Evolutionary conservation across 2,113 vertebrate genomes (phyloP).

Genomic region (Tragelaphus buxtoni): DNA sequence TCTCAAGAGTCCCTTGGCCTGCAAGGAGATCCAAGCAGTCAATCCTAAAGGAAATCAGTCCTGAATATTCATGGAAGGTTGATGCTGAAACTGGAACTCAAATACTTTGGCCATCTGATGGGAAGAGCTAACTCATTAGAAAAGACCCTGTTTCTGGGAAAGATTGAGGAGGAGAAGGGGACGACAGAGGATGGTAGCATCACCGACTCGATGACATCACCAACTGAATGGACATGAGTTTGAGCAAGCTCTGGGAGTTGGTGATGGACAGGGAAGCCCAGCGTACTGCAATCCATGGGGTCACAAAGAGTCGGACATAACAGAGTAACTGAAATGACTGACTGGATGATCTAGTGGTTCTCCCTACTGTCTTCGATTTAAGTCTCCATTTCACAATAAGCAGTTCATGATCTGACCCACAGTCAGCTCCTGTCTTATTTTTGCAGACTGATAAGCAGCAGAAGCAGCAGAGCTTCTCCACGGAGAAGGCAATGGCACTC

Average conservation of each 20-base stretch:
- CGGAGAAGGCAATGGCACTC: too few relatives aligned
- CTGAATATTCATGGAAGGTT: not conserved
- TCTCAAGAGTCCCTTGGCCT: not conserved
- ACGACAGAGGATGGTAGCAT: not conserved
- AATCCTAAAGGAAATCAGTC: not conserved
- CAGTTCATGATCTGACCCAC: not conserved
- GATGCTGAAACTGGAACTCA: not conserved
- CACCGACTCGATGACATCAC: not conserved
- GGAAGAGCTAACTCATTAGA: not conserved
- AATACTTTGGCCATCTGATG: not conserved
- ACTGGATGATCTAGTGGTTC: not conserved
- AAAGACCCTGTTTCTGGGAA: not conserved
- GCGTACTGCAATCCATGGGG: not conserved
- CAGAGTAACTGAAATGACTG: not conserved
- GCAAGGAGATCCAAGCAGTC: not conserved
- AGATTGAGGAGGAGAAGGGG: not conserved
- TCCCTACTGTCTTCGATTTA: not conserved
- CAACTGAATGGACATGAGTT: not conserved
- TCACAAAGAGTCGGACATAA: rapidly evolving
- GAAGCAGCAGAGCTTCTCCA: too few relatives aligned
- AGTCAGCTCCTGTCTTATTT: not conserved
- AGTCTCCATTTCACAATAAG: not conserved
- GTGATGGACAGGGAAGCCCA: not conserved
- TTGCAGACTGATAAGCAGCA: not conserved
- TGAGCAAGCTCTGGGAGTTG: not conserved